These are phyloP conservation scores for Rhopalosiphum nymphaeae DNA, from an alignment of 2,888 invertebrate genomes.

Conservation along the genomic window DNA sequence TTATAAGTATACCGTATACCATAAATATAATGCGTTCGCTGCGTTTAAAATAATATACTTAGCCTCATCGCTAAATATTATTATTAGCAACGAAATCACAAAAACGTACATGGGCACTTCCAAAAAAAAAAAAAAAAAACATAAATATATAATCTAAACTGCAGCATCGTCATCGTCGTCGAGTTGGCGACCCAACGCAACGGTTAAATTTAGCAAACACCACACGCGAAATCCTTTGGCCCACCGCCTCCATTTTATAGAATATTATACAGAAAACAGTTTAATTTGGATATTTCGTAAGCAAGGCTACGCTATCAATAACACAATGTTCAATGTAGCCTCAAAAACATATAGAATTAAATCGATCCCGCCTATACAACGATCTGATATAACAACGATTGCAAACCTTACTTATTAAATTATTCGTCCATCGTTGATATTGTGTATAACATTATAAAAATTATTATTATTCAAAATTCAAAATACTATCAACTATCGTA, in stretches of 20 bases:
- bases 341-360: neutral
- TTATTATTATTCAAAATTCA: neutral
- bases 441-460: neutral
- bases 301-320: neutral
- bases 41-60: slow-evolving; percentile 16
- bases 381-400: neutral
- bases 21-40: neutral
- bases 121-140: neutral
- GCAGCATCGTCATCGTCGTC: neutral
- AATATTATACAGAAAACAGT: neutral
- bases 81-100: slow-evolving; percentile 44
- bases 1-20: neutral
- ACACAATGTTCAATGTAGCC: neutral
- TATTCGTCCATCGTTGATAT: neutral
- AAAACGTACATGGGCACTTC: neutral
- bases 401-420: neutral
- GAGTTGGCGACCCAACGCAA: slow-evolving; percentile 11
- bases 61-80: slow-evolving; percentile 14
- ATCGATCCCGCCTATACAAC: neutral
- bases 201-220: slow-evolving; percentile 54
- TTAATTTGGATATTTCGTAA: neutral
- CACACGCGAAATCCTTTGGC: slow-evolving; percentile 31
- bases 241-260: neutral
- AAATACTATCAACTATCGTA: neutral
- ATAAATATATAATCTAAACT: neutral